phyloP scores from a whole-genome alignment of 2,888 invertebrate genomes.

The Stegophylla sp. region DNA sequence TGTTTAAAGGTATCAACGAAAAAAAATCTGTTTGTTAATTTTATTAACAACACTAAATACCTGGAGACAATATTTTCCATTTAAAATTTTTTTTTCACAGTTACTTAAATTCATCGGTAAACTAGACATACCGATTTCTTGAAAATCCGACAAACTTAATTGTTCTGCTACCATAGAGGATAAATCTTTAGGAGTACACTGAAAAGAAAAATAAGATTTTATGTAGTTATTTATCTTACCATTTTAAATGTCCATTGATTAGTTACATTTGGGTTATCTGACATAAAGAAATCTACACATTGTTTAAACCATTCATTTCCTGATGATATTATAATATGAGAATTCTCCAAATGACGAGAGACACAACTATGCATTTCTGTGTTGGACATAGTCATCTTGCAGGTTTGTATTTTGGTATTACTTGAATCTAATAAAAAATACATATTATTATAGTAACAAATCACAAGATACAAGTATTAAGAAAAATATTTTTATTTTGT shows the following conservation, averaged over 20 bases:
- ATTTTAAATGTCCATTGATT: background rate
- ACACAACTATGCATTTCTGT: slow-evolving; percentile 20
- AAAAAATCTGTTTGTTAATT: background rate
- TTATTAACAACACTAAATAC: slow-evolving; percentile 42
- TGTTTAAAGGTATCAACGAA: background rate
- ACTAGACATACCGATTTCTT: slow-evolving; percentile 61
- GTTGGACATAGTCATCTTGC: slow-evolving; percentile 22
- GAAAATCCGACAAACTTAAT: slow-evolving; percentile 62
- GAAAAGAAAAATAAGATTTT: slow-evolving; percentile 8
- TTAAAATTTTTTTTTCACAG: slow-evolving; percentile 59
- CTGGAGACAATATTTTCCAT: slow-evolving; percentile 61
- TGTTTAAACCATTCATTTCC: slow-evolving; percentile 60
- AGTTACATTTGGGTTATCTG: slow-evolving; percentile 56
- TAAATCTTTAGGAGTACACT: slow-evolving; percentile 39
- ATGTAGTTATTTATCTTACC: slow-evolving; percentile 28
- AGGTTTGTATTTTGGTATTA: background rate
- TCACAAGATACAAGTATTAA: too few relatives aligned
- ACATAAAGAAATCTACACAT: slow-evolving; percentile 59
- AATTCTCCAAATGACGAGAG: slow-evolving; percentile 37
- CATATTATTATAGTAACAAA: too few relatives aligned
- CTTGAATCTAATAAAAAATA: slow-evolving; percentile 31
- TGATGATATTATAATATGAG: slow-evolving; percentile 51
- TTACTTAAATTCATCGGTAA: slow-evolving; percentile 61
- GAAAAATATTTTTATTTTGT: too few relatives aligned
- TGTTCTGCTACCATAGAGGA: slow-evolving; percentile 61